Base-by-base conservation (phyloP, 2,797 vertebrate genomes). In the Sebastes trivittatus region DNA sequence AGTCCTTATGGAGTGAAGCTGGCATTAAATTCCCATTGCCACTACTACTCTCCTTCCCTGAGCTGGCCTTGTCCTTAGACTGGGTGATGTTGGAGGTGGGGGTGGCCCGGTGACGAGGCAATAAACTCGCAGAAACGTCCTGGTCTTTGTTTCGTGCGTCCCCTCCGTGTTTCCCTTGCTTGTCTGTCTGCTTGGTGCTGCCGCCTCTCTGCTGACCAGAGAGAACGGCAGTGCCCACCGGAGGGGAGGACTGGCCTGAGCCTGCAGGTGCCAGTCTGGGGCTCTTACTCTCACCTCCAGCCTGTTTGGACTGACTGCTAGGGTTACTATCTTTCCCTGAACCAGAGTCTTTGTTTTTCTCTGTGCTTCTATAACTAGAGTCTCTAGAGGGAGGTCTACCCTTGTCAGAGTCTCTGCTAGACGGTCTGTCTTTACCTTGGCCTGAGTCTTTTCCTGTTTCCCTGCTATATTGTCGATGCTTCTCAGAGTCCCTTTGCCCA, bases 131-230 rank as follows among this genome's bases (percentile, higher is more conserved):
- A 38, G 93, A 92, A 65, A 93, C 92, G 62, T 97, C 97, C 4
- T 93, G 81, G 63, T 96, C 96, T 92, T 96, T 98, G 36, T 42
- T 42, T 42, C 38, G 38, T 42, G 38, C 38, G 14, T 42, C 38
- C 38, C 91, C 88, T 54, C 86, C 89, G 1, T 89, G 90, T 89
- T 96, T 98, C 30, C 89, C 93, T 84, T 97, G 97, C 76, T 91
- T 94, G 67, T 95, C 95, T 34, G 96, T 95, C 67, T 93, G 95
- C 85, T 96, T 98, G 76, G 88, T 84, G 9, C 72, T 88, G 70
- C 93, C 89, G 38, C 86, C 79, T 92, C 93, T 94, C 82, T 95
- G 94, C 82, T 96, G 95, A 49, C 93, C 89, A 22, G 95, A 94
- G 74, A 95, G 92, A 78, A 95, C 90, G 60, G 95, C 94, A 9